phyloP scores from a whole-genome alignment of 1,140 invertebrate genomes.

The Aleiodes sp. region DNA sequence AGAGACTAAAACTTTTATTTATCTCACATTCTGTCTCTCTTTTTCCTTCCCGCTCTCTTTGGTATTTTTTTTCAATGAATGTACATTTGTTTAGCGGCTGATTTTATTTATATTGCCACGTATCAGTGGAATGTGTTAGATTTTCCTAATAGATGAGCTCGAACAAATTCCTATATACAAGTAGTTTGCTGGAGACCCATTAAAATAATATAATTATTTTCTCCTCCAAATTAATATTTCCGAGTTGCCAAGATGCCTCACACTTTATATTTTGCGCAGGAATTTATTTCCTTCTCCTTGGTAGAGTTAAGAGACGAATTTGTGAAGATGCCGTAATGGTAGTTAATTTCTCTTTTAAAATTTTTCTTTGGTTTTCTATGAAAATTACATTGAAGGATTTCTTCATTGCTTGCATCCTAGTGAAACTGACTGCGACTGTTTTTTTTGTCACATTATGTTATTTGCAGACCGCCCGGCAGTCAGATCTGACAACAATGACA shows the following conservation, averaged over 20 bases:
- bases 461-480: constrained; percentile 62
- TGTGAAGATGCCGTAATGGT: constrained; percentile 38
- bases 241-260: constrained; percentile 43
- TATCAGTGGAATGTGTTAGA: constrained; percentile 55
- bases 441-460: constrained; percentile 30
- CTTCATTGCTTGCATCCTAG: constrained; percentile 35
- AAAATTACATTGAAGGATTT: constrained; percentile 44
- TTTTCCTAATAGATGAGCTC: constrained; percentile 37
- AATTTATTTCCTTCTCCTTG: not conserved
- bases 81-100: constrained; percentile 4
- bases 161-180: constrained; percentile 24
- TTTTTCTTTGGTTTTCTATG: constrained; percentile 29
- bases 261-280: not conserved
- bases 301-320: constrained; percentile 40
- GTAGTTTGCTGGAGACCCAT: not conserved
- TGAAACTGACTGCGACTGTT: constrained; percentile 51
- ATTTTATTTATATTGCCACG: constrained; percentile 39
- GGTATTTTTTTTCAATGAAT: constrained; percentile 48
- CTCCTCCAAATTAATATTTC: not conserved
- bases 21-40: no score
- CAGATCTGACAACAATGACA: constrained; percentile 61
- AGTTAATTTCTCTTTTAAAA: constrained; percentile 3
- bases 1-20: no score
- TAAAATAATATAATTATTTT: not conserved
- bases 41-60: constrained; percentile 39